phyloP scores from a whole-genome alignment of 1,140 invertebrate genomes.

The Apis cerana region DNA sequence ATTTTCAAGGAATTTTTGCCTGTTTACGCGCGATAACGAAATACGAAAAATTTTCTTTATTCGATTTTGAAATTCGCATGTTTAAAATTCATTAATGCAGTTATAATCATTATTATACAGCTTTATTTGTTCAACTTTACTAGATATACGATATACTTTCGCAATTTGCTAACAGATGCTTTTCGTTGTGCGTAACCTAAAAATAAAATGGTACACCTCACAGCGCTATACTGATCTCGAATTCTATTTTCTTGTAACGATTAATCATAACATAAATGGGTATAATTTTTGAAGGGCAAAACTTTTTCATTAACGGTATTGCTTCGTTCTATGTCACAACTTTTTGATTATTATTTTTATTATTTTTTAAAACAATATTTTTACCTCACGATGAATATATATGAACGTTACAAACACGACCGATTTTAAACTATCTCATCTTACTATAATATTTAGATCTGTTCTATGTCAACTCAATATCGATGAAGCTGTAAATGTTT shows the following conservation, averaged over 20 bases:
- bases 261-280: conserved; percentile 34
- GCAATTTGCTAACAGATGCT: conserved; percentile 48
- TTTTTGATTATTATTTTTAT: neutral
- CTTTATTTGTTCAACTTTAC: neutral
- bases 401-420: neutral
- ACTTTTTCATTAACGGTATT: conserved; percentile 1
- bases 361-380: neutral
- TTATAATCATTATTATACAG: neutral
- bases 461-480: neutral
- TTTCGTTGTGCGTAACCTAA: conserved; percentile 48
- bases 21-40: neutral
- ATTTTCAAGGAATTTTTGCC: neutral
- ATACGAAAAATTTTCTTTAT: neutral
- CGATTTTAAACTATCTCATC: neutral
- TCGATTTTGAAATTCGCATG: neutral
- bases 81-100: neutral
- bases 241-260: conserved; percentile 48
- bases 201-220: conserved; percentile 44
- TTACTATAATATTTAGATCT: neutral
- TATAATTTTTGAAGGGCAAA: conserved; percentile 18
- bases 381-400: neutral
- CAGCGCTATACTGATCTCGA: neutral
- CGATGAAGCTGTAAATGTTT: neutral
- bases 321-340: neutral
- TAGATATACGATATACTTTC: conserved; percentile 19